These are phyloP conservation scores for Nemotelus pantherinus DNA, from an alignment of 2,888 invertebrate genomes.

Conservation along the genomic window DNA sequence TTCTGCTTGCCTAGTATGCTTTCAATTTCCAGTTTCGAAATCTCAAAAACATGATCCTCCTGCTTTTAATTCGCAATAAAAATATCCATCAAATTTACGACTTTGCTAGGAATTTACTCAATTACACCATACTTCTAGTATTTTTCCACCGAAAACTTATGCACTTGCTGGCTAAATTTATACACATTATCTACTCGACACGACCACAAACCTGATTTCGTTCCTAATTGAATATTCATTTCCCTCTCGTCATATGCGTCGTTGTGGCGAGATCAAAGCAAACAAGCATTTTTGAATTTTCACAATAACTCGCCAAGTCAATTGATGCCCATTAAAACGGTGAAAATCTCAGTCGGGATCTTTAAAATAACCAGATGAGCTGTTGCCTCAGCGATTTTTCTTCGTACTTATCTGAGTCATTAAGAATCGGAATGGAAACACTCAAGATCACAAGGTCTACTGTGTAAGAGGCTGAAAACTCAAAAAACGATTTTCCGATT, in stretches of 20 bases:
- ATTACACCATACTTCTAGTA: conserved; percentile 19
- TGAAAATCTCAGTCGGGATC: conserved; percentile 30
- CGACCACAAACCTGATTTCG: conserved; percentile 1
- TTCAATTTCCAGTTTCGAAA: background rate
- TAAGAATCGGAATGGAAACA: background rate
- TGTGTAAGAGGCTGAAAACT: conserved; percentile 5
- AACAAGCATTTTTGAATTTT: conserved; percentile 37
- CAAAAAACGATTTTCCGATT: background rate
- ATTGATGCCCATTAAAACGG: conserved; percentile 24
- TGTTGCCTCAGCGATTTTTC: background rate
- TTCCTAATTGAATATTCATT: background rate
- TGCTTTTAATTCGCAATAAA: conserved; percentile 23
- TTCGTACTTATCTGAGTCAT: background rate
- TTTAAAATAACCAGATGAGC: conserved; percentile 35
- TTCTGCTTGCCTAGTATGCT: no score
- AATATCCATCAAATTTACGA: conserved; percentile 40
- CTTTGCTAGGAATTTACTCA: conserved; percentile 9
- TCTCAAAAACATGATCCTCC: conserved; percentile 18
- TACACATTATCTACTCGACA: background rate
- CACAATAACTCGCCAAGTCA: conserved; percentile 44
- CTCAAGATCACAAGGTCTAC: background rate
- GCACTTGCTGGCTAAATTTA: conserved; percentile 19
- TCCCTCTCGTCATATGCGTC: background rate
- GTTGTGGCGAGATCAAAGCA: conserved; percentile 25
- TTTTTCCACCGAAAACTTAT: background rate